Percentiles rank a stretch among this genome's conserved stretches.
Evolutionary conservation across 2,888 invertebrate species (phyloP).

Genomic region (Eledona agricola): DNA sequence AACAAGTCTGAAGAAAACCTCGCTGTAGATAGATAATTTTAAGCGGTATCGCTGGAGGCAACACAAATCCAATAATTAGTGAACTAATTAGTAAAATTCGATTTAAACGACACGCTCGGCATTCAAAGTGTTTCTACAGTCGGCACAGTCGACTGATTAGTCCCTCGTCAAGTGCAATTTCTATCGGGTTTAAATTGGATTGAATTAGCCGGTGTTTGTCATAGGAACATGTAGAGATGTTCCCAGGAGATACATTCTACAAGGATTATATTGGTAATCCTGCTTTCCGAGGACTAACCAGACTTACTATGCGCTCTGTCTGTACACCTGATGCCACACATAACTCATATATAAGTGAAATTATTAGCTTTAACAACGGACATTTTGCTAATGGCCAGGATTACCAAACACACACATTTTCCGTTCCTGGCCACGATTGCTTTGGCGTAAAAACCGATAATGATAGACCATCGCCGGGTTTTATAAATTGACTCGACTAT

Average conservation of each 20-base stretch:
- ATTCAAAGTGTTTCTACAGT: conserved; percentile 54
- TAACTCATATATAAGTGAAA: conserved; percentile 43
- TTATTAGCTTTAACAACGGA: conserved; percentile 40
- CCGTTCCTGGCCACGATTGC: neutral
- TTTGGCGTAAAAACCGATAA: too few species aligned
- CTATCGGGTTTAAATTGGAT: conserved; percentile 58
- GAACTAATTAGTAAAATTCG: conserved; percentile 57
- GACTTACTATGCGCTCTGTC: conserved; percentile 40
- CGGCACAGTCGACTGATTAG: conserved; percentile 51
- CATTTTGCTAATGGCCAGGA: conserved; percentile 38
- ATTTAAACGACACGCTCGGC: conserved; percentile 54
- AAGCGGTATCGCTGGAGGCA: conserved; percentile 48
- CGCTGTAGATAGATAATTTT: conserved; percentile 34
- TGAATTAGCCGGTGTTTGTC: conserved; percentile 54
- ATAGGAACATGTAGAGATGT: conserved; percentile 39
- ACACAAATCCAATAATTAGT: conserved; percentile 57
- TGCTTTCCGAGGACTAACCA: conserved; percentile 43
- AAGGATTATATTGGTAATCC: conserved; percentile 44
- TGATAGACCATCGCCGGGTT: too few species aligned
- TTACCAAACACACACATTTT: conserved; percentile 27
- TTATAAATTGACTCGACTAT: too few species aligned
- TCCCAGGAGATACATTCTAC: conserved; percentile 41
- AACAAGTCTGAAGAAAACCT: conserved; percentile 26
- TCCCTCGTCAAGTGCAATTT: conserved; percentile 57
- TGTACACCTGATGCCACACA: conserved; percentile 42